Conservation (phyloP, 2,888 invertebrate genomes). For the Tiphia femorata region DNA sequence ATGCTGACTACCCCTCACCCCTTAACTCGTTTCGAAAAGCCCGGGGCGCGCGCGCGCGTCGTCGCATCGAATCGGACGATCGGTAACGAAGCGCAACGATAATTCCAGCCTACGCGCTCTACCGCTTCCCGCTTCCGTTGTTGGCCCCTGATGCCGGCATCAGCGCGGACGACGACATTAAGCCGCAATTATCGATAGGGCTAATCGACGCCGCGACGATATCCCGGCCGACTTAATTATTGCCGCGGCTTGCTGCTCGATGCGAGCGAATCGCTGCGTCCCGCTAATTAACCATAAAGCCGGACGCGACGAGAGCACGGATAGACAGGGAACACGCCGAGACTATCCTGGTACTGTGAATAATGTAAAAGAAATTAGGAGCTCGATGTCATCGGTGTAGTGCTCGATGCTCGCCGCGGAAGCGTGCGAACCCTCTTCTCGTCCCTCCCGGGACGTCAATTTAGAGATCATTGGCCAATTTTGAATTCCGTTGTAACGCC, state of each 20-base stretch:
- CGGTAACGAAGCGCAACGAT: neutral
- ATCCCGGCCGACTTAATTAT: slow-evolving; percentile 45
- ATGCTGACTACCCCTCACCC: no score
- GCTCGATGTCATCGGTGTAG: no score
- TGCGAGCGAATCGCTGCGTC: slow-evolving; percentile 43
- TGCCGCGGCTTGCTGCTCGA: slow-evolving; percentile 23
- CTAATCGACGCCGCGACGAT: slow-evolving; percentile 37
- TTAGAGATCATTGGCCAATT: no score
- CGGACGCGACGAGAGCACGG: slow-evolving; percentile 4
- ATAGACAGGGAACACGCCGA: slow-evolving; percentile 7
- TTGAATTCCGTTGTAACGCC: no score
- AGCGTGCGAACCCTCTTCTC: no score
- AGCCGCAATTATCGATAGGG: slow-evolving; percentile 43
- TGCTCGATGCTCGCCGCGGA: no score
- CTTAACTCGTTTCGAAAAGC: no score
- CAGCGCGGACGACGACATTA: slow-evolving; percentile 40
- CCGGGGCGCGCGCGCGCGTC: no score
- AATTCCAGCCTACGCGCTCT: neutral
- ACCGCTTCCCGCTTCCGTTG: no score
- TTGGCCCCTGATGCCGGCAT: no score
- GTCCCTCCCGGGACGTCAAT: no score
- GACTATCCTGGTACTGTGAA: slow-evolving; percentile 27
- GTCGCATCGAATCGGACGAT: neutral
- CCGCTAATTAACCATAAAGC: slow-evolving; percentile 46
- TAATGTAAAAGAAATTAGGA: slow-evolving; percentile 46